phyloP scores from a whole-genome alignment of 2,113 vertebrate species.

The Dermatemys mawii region DNA sequence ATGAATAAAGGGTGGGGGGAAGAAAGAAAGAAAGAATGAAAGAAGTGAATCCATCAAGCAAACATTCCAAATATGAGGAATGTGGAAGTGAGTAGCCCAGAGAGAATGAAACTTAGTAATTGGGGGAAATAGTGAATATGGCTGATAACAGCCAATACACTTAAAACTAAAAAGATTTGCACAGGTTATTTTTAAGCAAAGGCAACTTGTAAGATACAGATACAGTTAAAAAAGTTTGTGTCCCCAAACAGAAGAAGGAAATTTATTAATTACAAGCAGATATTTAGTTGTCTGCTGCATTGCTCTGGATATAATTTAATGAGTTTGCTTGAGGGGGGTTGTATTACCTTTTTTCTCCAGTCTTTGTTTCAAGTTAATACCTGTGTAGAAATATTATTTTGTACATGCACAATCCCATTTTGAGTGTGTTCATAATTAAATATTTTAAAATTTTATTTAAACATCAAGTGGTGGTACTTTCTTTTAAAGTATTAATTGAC shows the following conservation, averaged over 20 bases:
- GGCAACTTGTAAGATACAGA: neutral
- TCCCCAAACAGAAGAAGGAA: neutral
- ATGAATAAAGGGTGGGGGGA: conserved; percentile 12
- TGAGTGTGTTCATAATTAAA: conserved; percentile 21
- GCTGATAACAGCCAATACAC: neutral
- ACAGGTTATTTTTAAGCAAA: neutral
- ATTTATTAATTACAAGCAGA: neutral
- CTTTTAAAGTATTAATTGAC: neutral
- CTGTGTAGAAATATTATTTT: neutral
- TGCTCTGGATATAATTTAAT: neutral
- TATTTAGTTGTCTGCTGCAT: fast-evolving
- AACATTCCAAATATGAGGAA: conserved; percentile 66
- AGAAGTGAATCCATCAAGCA: conserved; percentile 64
- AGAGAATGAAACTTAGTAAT: conserved; percentile 52
- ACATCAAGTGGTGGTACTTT: fast-evolving
- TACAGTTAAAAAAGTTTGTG: neutral
- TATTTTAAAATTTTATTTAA: fast-evolving
- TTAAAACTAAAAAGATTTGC: neutral
- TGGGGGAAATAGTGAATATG: neutral
- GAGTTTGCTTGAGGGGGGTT: fast-evolving
- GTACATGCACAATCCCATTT: fast-evolving
- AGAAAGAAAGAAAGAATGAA: neutral
- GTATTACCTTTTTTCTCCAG: fast-evolving
- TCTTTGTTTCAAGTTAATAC: neutral
- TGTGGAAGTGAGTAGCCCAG: conserved; percentile 57